Percentiles rank a stretch among this genome's conserved stretches.
Conservation (phyloP, 2,888 invertebrate species). For the Mechanitis mazaeus region DNA sequence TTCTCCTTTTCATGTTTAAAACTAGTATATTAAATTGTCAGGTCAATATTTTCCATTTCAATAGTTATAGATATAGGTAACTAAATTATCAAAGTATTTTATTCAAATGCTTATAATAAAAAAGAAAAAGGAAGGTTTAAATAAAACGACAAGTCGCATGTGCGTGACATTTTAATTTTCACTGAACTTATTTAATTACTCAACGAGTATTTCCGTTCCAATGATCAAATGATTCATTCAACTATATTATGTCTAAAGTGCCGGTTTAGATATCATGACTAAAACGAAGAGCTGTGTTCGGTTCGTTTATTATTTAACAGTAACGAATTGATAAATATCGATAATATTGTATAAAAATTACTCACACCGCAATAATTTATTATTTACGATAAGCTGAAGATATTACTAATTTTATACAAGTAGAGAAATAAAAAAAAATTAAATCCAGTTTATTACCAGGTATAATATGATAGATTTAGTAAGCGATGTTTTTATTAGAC, state of each 20-base stretch:
- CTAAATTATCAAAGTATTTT: too few species aligned
- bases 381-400: slow-evolving; percentile 29
- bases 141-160: slow-evolving; percentile 67
- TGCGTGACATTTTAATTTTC: slow-evolving; percentile 73
- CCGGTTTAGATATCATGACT: slow-evolving; percentile 53
- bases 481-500: too few species aligned
- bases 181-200: slow-evolving; percentile 63
- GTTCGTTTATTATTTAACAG: slow-evolving; percentile 48
- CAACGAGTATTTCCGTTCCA: slow-evolving; percentile 52
- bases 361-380: slow-evolving; percentile 48
- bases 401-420: slow-evolving; percentile 10
- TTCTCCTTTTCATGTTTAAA: too few species aligned
- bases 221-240: slow-evolving; percentile 59
- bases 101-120: background rate
- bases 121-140: slow-evolving; percentile 25
- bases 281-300: slow-evolving; percentile 48
- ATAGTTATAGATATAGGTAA: too few species aligned
- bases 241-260: slow-evolving; percentile 67
- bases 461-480: too few species aligned
- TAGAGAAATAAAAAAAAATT: too few species aligned
- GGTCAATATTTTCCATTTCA: too few species aligned
- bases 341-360: slow-evolving; percentile 62
- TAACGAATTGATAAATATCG: slow-evolving; percentile 54
- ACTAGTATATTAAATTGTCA: too few species aligned
- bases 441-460: too few species aligned